phyloP scores from a whole-genome alignment of 92 coral and sea anemone species.

The Phenganax subtilis region DNA sequence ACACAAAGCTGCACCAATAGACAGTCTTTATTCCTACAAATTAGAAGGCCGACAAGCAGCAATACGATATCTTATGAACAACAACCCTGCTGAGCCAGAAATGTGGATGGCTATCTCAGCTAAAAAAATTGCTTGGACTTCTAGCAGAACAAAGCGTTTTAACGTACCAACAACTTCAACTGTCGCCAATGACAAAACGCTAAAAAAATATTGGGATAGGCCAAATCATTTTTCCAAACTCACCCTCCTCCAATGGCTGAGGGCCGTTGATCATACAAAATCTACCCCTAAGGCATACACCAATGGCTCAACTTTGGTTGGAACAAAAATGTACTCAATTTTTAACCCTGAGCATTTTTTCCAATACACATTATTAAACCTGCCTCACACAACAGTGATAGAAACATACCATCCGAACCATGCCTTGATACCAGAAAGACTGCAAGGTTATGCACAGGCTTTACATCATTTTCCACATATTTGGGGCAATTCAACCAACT shows the following conservation, averaged over 20 bases:
- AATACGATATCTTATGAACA: background rate
- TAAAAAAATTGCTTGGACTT: background rate
- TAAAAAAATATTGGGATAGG: background rate
- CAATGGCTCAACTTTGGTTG: background rate
- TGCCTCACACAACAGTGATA: background rate
- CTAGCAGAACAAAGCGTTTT: background rate
- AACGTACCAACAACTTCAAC: background rate
- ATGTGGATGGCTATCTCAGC: background rate
- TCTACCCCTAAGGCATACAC: background rate
- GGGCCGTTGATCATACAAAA: background rate
- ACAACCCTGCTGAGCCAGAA: background rate
- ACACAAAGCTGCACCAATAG: constrained; percentile 26
- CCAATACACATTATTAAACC: background rate
- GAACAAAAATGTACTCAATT: background rate
- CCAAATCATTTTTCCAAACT: background rate
- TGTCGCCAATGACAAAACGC: background rate
- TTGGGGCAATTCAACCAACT: background rate
- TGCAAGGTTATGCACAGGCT: constrained; percentile 3
- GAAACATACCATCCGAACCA: background rate
- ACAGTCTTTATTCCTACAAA: constrained; percentile 22
- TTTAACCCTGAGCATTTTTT: constrained; percentile 3
- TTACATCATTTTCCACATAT: background rate
- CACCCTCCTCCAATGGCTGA: constrained; percentile 10
- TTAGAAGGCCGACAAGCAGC: constrained; percentile 30
- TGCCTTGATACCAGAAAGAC: background rate